Conservation (phyloP, 2,888 invertebrate genomes). For the Platerodrilus igneus region DNA sequence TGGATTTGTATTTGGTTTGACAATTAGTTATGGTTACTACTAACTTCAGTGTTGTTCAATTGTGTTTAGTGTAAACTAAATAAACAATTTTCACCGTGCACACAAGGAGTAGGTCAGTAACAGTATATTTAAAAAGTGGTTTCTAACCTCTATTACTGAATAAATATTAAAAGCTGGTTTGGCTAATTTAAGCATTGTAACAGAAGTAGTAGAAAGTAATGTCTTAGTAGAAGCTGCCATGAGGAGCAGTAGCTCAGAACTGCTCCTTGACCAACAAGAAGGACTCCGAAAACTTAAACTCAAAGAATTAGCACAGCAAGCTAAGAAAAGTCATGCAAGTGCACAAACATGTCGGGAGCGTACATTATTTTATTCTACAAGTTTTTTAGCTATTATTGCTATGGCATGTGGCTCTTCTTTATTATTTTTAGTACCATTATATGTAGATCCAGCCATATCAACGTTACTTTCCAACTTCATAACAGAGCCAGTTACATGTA, state of each 20-base stretch:
- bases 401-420: conserved; percentile 69
- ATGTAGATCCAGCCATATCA: conserved; percentile 65
- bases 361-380: conserved; percentile 66
- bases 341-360: conserved; percentile 61
- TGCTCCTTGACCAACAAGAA: conserved; percentile 71
- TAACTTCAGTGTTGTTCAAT: too few species aligned
- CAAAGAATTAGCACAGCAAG: conserved; percentile 51
- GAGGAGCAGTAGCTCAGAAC: conserved; percentile 74
- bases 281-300: conserved; percentile 61
- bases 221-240: conserved; percentile 48
- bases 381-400: conserved; percentile 64
- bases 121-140: too few species aligned
- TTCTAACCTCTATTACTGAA: too few species aligned
- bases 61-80: too few species aligned
- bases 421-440: conserved; percentile 68
- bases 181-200: too few species aligned
- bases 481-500: conserved; percentile 67
- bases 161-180: too few species aligned
- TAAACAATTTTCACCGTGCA: too few species aligned
- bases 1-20: too few species aligned
- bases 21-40: too few species aligned
- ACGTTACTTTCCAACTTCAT: conserved; percentile 71
- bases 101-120: too few species aligned
- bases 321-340: conserved; percentile 46
- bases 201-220: too few species aligned